Evolutionary conservation across 2,797 vertebrate species (phyloP), one percentile per base, ranked within the genome.

Genomic region (Hydrophis major): DNA sequence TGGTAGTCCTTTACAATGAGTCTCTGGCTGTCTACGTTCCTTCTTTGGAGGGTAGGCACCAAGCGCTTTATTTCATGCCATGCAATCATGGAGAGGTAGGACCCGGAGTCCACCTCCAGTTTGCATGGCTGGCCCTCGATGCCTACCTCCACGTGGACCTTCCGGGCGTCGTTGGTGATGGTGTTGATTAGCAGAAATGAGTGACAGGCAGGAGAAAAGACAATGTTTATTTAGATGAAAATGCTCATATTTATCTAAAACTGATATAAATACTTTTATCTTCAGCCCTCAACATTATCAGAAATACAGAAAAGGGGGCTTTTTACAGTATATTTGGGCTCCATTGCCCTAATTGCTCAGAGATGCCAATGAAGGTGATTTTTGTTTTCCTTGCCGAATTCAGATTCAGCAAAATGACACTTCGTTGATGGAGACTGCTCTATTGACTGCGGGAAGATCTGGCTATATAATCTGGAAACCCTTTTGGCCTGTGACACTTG

Each of bases 161-260:
- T 32, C 32, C 32, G 1, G 32, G 32, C 32, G 32, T 32, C 32
- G 32, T 32, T 32, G 32, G 32, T 32, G 32, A 89, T 42, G 27
- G 28, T 89, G 87, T 28, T 91, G 59, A 93, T 93, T 89, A 91
- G 74, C 59, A 86, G 55, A 60, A 3, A 2, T 59, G 69, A 89
- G 61, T 7, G 14, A 63, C 86, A 66, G 56, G 27, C 18, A 42
- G 66, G 56, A 63, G 25, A 55, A 86, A 78, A 90, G 61, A 27
- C 89, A 94, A 83, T 27, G 61, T 87, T 90, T 88, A 47, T 89
- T 92, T 27, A 92, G 32, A 63, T 28, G 28, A 61, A 87, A 63
- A 4, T 7, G 18, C 28, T 32, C 1, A 1, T 78, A 55, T 66
- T 87, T 60, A 2, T 32, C 8, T 22, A 32, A 90, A 92, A 13